Conservation (phyloP, 2,113 vertebrate species). For the Nerophis ophidion region DNA sequence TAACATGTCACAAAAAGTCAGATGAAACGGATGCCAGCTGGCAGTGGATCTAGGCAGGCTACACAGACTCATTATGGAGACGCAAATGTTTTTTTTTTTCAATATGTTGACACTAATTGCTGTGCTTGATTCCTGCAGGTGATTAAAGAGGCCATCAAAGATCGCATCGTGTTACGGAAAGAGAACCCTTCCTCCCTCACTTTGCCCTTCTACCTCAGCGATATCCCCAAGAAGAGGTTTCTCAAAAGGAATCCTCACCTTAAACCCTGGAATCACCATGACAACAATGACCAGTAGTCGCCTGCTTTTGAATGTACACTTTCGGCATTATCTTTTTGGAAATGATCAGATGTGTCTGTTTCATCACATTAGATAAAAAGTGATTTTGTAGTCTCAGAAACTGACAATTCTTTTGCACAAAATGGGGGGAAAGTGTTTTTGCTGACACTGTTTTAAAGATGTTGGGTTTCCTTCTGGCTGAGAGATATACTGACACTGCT, state of each 20-base stretch:
- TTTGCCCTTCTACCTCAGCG: constrained; percentile 80
- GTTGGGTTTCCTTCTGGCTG: neutral
- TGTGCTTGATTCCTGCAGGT: constrained; percentile 63
- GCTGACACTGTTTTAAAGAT: constrained; percentile 2
- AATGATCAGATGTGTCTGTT: constrained; percentile 14
- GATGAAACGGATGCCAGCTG: no score
- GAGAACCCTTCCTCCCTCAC: constrained; percentile 79
- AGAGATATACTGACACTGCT: neutral
- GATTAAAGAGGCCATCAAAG: constrained; percentile 85
- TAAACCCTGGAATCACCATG: constrained; percentile 53
- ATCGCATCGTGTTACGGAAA: constrained; percentile 81
- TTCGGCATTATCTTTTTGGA: constrained; percentile 43
- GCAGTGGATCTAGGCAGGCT: neutral
- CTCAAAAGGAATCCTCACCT: constrained; percentile 71
- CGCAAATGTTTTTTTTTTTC: neutral
- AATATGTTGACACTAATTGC: neutral
- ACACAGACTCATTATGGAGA: neutral
- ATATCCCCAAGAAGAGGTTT: constrained; percentile 79
- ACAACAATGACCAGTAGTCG: constrained; percentile 33
- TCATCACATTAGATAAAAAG: neutral
- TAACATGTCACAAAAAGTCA: no score
- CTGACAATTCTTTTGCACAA: constrained; percentile 13
- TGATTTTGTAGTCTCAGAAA: constrained; percentile 9
- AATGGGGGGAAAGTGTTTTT: neutral
- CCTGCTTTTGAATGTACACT: constrained; percentile 8